Evolutionary conservation across 2,797 vertebrate species (phyloP).

Genomic region (Ceryle rudis): DNA sequence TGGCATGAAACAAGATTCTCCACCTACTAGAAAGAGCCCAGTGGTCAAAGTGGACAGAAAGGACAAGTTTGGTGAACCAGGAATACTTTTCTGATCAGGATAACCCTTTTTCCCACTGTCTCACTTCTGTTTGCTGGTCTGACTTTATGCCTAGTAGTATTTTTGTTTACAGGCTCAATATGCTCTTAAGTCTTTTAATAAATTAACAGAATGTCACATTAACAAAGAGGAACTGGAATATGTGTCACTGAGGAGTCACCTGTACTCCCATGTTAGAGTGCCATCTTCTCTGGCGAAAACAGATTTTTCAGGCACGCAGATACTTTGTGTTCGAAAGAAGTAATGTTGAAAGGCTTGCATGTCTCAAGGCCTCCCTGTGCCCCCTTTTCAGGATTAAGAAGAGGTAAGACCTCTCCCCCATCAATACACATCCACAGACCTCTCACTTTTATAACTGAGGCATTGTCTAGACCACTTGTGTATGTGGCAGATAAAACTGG

Average conservation of each 20-base stretch:
- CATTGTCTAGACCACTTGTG: not conserved
- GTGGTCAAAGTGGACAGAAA: not conserved
- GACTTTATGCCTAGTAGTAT: not conserved
- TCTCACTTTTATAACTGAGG: not conserved
- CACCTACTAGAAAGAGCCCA: not conserved
- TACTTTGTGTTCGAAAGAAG: not conserved
- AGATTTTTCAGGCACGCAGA: not conserved
- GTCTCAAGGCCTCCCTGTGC: not conserved
- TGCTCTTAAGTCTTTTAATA: not conserved
- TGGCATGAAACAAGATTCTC: not conserved
- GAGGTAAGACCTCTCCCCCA: not conserved
- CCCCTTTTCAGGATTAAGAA: not conserved
- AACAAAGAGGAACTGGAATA: not conserved
- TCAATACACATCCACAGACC: not conserved
- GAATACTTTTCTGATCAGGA: not conserved
- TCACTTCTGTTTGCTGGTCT: not conserved
- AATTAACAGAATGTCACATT: not conserved
- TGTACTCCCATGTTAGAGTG: not conserved
- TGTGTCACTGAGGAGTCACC: not conserved
- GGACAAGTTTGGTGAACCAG: not conserved
- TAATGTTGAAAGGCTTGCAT: not conserved
- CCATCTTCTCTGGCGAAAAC: not conserved
- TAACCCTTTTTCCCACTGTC: not conserved
- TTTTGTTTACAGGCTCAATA: not conserved
- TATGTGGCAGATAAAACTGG: rapidly evolving